Evolutionary conservation across 2,797 vertebrate species (phyloP).

Genomic region (Sebastolobus altivelis): DNA sequence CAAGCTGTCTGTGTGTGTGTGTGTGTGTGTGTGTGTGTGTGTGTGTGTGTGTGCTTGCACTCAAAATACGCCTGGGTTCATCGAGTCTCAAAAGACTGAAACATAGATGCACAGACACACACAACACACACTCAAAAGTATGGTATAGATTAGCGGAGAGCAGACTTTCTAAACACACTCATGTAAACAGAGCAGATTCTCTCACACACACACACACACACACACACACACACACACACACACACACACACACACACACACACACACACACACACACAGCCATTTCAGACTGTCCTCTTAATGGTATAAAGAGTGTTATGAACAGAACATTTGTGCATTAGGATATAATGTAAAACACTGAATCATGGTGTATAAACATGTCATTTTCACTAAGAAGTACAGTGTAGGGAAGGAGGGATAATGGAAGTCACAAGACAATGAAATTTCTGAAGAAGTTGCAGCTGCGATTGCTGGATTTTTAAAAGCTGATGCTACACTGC

Average conservation of each 20-base stretch:
- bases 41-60: neutral
- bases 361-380: constrained; percentile 54
- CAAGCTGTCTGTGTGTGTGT: constrained; percentile 27
- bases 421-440: constrained; percentile 24
- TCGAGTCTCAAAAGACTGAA: neutral
- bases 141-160: constrained; percentile 52
- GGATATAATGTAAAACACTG: constrained; percentile 47
- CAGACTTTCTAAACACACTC: constrained; percentile 52
- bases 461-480: no score
- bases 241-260: neutral
- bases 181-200: constrained; percentile 50
- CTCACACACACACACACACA: constrained; percentile 26
- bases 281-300: constrained; percentile 29
- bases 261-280: neutral
- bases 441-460: no score
- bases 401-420: constrained; percentile 19
- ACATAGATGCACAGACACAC: constrained; percentile 28
- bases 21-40: constrained; percentile 8
- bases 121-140: constrained; percentile 34
- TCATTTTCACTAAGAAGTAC: constrained; percentile 47
- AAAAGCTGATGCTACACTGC: no score
- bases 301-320: constrained; percentile 44
- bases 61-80: constrained; percentile 13
- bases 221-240: neutral
- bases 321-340: constrained; percentile 49